A percentile compares a stretch with the other conserved stretches of the same genome.
These are phyloP conservation scores for Drosophila seguyi DNA, from an alignment of 1,140 invertebrate species.

Conservation along the genomic window DNA sequence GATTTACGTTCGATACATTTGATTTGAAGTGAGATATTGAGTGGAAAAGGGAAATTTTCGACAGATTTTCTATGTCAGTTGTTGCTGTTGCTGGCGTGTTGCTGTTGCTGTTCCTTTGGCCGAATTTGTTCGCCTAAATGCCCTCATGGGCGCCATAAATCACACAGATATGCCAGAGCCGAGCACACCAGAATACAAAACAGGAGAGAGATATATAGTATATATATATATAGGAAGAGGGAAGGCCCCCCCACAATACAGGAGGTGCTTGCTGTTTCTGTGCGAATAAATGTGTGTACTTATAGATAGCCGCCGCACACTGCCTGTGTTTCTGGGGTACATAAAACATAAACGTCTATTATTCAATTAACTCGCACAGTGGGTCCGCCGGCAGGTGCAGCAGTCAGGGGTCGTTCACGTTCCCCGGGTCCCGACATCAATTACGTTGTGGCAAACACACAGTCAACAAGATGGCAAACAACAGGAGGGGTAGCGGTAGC, in stretches of 20 bases:
- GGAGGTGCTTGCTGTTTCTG: slow-evolving; percentile 2
- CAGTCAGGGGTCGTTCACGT: slow-evolving; percentile 39
- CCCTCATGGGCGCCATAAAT: slow-evolving; percentile 57
- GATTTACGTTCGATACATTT: slow-evolving; percentile 26
- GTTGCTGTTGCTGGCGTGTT: not conserved
- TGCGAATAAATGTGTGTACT: slow-evolving; percentile 28
- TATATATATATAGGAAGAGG: not conserved
- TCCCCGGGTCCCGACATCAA: slow-evolving; percentile 47
- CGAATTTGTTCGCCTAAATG: slow-evolving; percentile 49
- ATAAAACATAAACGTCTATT: slow-evolving; percentile 82
- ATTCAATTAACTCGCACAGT: slow-evolving; percentile 76
- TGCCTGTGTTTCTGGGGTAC: slow-evolving; percentile 36
- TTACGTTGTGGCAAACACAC: slow-evolving; percentile 64
- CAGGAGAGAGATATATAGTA: slow-evolving; percentile 13
- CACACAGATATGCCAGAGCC: slow-evolving; percentile 42
- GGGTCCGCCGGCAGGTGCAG: slow-evolving; percentile 47
- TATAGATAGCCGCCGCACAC: slow-evolving; percentile 31
- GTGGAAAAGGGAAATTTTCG: slow-evolving; percentile 16
- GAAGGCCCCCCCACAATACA: not conserved
- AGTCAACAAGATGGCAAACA: slow-evolving; percentile 61
- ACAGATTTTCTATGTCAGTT: slow-evolving; percentile 40
- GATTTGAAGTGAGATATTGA: slow-evolving; percentile 37
- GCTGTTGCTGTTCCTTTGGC: slow-evolving; percentile 3
- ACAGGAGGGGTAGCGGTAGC: slow-evolving; percentile 2
- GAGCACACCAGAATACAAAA: slow-evolving; percentile 5